These are phyloP conservation scores for Taurulus bubalis DNA, from an alignment of 2,113 vertebrate species.

Conservation along the genomic window DNA sequence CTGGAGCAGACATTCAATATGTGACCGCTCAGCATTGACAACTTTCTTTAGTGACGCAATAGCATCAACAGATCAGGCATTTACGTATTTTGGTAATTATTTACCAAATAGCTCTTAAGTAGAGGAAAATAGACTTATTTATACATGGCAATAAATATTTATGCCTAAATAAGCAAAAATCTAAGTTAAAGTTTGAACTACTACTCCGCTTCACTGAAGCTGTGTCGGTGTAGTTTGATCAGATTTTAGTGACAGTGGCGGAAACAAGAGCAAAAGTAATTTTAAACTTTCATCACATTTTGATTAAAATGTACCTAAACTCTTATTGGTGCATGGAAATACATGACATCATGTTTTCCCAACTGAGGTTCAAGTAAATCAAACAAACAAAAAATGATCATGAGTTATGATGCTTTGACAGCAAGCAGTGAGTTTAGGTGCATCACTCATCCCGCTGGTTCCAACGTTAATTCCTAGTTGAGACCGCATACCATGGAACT, in stretches of 20 bases:
- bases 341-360: neutral
- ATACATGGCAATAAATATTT: neutral
- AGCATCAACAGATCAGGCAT: neutral
- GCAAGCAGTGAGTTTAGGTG: neutral
- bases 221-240: conserved; percentile 26
- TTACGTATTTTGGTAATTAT: too few species aligned
- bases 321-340: conserved; percentile 13
- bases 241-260: conserved; percentile 6
- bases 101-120: neutral
- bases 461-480: conserved; percentile 3
- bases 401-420: neutral
- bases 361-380: neutral
- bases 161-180: neutral
- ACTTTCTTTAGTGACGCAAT: neutral
- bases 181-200: neutral
- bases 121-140: neutral
- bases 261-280: neutral
- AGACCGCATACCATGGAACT: neutral
- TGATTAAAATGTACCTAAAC: neutral
- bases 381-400: neutral
- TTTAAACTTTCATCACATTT: conserved; percentile 21
- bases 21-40: neutral
- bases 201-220: conserved; percentile 2
- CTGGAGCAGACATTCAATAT: neutral
- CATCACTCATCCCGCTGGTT: conserved; percentile 9